These are phyloP conservation scores for Perccottus glenii DNA, from an alignment of 2,113 vertebrate species.

Conservation along the genomic window DNA sequence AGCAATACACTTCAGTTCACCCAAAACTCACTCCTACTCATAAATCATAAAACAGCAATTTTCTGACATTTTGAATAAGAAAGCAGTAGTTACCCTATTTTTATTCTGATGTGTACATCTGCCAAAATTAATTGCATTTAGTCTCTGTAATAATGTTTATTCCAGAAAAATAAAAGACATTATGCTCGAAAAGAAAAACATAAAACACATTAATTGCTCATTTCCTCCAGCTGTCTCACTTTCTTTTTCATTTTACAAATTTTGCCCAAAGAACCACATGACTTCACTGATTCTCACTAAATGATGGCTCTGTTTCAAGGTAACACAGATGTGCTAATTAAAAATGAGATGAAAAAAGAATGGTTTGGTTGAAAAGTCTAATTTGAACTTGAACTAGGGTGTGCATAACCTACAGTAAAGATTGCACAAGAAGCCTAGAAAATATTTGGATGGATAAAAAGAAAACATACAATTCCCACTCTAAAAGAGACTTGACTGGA, in stretches of 20 bases:
- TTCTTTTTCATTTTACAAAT: slow-evolving; percentile 48
- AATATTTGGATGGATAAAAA: too few relatives aligned
- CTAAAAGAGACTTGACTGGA: too few relatives aligned
- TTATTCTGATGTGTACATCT: slow-evolving; percentile 6
- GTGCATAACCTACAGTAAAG: too few relatives aligned
- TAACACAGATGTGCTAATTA: too few relatives aligned
- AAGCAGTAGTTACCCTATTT: neutral
- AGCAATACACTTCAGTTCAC: neutral
- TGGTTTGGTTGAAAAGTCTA: too few relatives aligned
- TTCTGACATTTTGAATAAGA: neutral
- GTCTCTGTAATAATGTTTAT: slow-evolving; percentile 50
- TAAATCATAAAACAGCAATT: slow-evolving; percentile 5
- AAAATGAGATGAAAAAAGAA: too few relatives aligned
- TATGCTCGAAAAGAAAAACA: slow-evolving; percentile 36
- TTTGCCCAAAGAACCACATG: slow-evolving; percentile 43
- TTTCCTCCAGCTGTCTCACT: slow-evolving; percentile 56
- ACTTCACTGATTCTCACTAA: slow-evolving; percentile 48
- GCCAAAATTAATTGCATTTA: slow-evolving; percentile 27
- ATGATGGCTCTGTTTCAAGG: slow-evolving; percentile 5
- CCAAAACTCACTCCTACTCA: neutral
- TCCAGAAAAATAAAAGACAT: slow-evolving; percentile 56
- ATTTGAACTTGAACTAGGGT: too few relatives aligned
- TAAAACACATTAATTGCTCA: slow-evolving; percentile 31
- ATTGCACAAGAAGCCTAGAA: too few relatives aligned
- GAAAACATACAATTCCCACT: too few relatives aligned